Evolutionary conservation across 1,140 invertebrate genomes (phyloP), one percentile per base, ranked within the genome.

Genomic region (Copidosoma floridanum): DNA sequence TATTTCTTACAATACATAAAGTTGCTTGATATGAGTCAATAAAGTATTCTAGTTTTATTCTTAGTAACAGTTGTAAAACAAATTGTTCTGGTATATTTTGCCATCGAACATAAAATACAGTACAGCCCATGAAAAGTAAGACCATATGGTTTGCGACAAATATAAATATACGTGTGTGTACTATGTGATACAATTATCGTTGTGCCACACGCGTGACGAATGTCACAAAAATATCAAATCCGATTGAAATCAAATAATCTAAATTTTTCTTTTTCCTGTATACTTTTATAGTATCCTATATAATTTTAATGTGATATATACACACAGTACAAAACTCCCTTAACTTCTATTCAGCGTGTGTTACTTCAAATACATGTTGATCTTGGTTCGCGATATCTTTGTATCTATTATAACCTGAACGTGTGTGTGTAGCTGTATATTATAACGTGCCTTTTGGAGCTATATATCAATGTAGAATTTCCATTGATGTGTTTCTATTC

Each of bases 191-290:
- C 35, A 18, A 53, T 47, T 47, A 54, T 54, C 23, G 41, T 23
- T 61, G 58, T 61, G 54, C 52, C 53, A 51, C 50, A 60, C 50
- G 43, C 51, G 50, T 29, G 29, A 26, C 35, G 27, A 61, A 37
- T 47, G 53, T 54, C 52, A 54, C 51, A 18, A 54, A 20, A n/a
- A 53, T 53, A 59, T 51, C 40, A 37, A 52, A 41, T 59, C 40
- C 37, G 35, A 44, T 43, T n/a, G n/a, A n/a, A n/a, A n/a, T n/a
- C n/a, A n/a, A n/a, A n/a, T n/a, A n/a, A n/a, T n/a, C n/a, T n/a
- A n/a, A n/a, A n/a, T n/a, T n/a, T n/a, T n/a, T n/a, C n/a, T n/a
- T n/a, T n/a, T n/a, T n/a, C n/a, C n/a, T n/a, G 18, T 41, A 35
- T 41, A 16, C 29, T 40, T 43, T 37, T 32, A 6, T 32, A n/a